Conservation (phyloP, 2,113 vertebrate species). For the Hoplias malabaricus region DNA sequence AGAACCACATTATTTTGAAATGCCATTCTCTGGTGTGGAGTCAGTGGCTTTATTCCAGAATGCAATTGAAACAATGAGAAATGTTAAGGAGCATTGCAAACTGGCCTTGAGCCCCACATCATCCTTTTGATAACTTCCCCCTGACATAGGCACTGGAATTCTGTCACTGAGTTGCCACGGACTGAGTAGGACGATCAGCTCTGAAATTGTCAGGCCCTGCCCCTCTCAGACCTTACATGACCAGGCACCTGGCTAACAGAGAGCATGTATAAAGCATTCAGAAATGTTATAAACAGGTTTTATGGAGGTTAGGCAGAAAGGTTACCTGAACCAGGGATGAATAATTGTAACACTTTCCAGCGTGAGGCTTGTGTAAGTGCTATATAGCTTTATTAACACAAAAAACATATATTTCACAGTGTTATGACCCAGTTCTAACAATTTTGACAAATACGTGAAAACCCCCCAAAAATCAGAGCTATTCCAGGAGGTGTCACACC, state of each 20-base stretch:
- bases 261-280: not conserved
- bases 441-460: too few relatives aligned
- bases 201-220: not conserved
- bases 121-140: not conserved
- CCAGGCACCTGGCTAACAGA: constrained; percentile 46
- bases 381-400: too few relatives aligned
- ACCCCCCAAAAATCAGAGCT: too few relatives aligned
- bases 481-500: too few relatives aligned
- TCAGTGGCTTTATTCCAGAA: constrained; percentile 69
- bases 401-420: too few relatives aligned
- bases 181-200: constrained; percentile 16
- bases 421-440: too few relatives aligned
- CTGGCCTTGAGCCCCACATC: not conserved
- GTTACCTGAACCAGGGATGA: too few relatives aligned
- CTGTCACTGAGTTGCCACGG: constrained; percentile 27
- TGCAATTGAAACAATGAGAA: constrained; percentile 66
- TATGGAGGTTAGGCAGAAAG: not conserved
- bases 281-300: not conserved
- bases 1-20: constrained; percentile 73
- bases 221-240: constrained; percentile 25
- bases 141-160: constrained; percentile 35
- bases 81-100: constrained; percentile 65
- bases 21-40: constrained; percentile 68
- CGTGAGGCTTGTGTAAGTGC: too few relatives aligned
- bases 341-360: too few relatives aligned